Percentiles rank a stretch among this genome's conserved stretches.
Conservation (phyloP, 2,888 invertebrate genomes). For the Halocaridina rubra region DNA sequence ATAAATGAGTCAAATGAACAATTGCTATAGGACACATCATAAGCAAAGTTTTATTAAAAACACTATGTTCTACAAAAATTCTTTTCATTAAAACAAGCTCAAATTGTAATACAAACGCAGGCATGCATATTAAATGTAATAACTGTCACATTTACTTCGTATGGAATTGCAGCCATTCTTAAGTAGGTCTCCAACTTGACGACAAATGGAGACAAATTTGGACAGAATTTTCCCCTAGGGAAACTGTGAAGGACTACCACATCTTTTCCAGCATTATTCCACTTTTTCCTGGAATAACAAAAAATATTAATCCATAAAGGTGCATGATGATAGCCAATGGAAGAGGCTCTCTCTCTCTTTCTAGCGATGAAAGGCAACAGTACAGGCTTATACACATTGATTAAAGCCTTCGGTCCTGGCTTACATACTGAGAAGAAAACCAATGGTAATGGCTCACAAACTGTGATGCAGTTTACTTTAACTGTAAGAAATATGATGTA, state of each 20-base stretch:
- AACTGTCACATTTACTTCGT: not conserved
- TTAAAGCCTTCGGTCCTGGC: no score
- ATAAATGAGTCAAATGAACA: not conserved
- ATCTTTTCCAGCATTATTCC: constrained; percentile 18
- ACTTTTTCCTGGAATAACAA: constrained; percentile 35
- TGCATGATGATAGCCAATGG: no score
- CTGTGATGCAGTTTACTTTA: not conserved
- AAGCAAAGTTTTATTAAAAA: not conserved
- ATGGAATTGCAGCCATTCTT: constrained; percentile 24
- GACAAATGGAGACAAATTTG: constrained; percentile 38
- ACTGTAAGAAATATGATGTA: no score
- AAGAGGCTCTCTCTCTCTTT: no score
- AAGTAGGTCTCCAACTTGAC: constrained; percentile 36
- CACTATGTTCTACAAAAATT: no score
- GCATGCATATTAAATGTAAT: not conserved
- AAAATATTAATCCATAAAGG: no score
- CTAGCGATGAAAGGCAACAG: no score
- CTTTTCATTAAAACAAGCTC: no score
- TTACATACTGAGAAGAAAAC: not conserved
- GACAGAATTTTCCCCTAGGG: constrained; percentile 20
- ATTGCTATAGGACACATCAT: no score
- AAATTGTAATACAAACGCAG: not conserved
- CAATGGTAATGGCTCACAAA: not conserved
- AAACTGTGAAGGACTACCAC: constrained; percentile 36
- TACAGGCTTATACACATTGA: no score